A percentile compares a stretch with the other conserved stretches of the same genome.
Evolutionary conservation across 1,140 invertebrate species (phyloP).

Genomic region (Dryas iulia): DNA sequence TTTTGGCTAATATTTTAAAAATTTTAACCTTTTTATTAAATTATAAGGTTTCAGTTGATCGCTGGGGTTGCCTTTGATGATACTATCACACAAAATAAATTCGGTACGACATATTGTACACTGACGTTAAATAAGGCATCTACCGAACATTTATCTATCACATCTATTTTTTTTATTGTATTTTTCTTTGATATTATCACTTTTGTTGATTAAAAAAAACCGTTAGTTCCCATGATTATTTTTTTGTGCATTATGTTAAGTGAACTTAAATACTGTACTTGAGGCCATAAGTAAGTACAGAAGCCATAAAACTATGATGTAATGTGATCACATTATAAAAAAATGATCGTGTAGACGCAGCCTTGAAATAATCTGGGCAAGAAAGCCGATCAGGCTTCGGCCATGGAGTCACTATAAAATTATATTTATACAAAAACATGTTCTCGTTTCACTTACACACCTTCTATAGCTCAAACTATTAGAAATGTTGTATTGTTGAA

Average conservation of each 20-base stretch:
- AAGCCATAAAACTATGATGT: conserved; percentile 4
- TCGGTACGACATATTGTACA: too few species aligned
- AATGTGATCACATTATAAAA: not conserved
- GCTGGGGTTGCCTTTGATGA: too few species aligned
- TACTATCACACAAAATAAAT: too few species aligned
- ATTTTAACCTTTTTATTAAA: too few species aligned
- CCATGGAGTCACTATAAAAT: conserved; percentile 67
- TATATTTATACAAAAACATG: conserved; percentile 70
- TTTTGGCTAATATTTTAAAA: too few species aligned
- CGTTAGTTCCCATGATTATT: too few species aligned
- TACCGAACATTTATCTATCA: too few species aligned
- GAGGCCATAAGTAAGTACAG: not conserved
- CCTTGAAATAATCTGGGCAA: conserved; percentile 42
- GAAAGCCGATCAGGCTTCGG: conserved; percentile 54
- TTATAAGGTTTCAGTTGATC: too few species aligned
- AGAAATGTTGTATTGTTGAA: conserved; percentile 61
- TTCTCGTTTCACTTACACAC: conserved; percentile 66
- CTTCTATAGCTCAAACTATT: conserved; percentile 61
- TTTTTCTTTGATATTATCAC: too few species aligned
- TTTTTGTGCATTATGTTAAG: not conserved
- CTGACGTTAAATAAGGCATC: too few species aligned
- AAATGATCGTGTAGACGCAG: conserved; percentile 28
- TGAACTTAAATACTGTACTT: not conserved
- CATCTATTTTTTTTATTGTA: too few species aligned
- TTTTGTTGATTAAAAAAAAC: too few species aligned